Conservation (phyloP, 2,113 vertebrate species). For the Isurus oxyrinchus region DNA sequence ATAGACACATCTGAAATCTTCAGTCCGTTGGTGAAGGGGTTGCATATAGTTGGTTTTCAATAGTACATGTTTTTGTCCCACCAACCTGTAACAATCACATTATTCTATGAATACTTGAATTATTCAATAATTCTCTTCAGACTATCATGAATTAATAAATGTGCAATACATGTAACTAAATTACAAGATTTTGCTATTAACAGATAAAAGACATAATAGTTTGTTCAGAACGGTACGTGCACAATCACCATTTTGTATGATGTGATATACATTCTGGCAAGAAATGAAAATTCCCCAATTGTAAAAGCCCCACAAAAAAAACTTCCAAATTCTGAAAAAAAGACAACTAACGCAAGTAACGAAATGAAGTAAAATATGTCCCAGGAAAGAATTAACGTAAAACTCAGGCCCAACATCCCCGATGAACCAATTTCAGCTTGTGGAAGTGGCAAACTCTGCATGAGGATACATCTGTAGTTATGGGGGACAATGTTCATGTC, state of each 20-base stretch:
- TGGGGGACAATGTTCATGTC: no score
- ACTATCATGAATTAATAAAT: neutral
- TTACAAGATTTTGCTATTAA: neutral
- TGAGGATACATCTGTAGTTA: neutral
- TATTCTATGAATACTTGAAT: neutral
- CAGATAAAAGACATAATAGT: neutral
- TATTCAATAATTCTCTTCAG: neutral
- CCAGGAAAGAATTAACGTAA: neutral
- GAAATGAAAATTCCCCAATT: neutral
- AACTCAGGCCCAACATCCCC: neutral
- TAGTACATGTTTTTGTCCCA: conserved; percentile 76
- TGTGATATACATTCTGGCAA: neutral
- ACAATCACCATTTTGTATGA: neutral
- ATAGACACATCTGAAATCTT: neutral
- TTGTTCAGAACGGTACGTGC: neutral
- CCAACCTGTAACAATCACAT: conserved; percentile 54
- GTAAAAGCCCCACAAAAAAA: no score
- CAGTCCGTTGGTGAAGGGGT: neutral
- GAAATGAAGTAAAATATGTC: neutral
- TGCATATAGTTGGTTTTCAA: conserved; percentile 41
- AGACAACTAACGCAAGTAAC: neutral
- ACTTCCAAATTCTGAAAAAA: no score
- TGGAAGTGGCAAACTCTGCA: neutral
- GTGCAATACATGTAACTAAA: neutral
- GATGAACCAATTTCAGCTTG: neutral